Conservation (phyloP, 2,113 vertebrate genomes). For the Brachypteracias leptosomus region DNA sequence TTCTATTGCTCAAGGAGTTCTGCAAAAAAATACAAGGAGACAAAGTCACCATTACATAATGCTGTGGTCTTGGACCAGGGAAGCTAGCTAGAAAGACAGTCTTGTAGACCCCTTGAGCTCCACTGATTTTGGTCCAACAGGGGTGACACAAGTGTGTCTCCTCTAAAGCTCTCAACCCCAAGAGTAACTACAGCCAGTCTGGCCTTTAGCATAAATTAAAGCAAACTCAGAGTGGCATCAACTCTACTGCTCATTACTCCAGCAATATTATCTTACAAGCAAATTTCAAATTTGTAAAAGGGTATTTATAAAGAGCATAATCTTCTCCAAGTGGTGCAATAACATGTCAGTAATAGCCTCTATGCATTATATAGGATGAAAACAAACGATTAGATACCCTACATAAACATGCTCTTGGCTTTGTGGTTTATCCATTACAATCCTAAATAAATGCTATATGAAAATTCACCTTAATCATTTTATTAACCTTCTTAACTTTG, state of each 20-base stretch:
- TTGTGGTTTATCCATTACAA: background rate
- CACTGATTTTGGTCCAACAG: background rate
- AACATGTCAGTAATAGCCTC: background rate
- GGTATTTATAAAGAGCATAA: background rate
- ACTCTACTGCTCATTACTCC: background rate
- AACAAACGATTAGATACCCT: background rate
- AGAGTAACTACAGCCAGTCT: background rate
- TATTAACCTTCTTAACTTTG: constrained; percentile 36
- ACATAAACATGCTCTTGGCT: background rate
- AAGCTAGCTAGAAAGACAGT: background rate
- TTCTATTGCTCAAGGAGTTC: background rate
- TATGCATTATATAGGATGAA: background rate
- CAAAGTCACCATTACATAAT: background rate
- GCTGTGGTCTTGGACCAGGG: background rate
- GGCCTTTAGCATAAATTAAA: background rate
- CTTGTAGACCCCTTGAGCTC: background rate
- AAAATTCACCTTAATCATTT: constrained; percentile 9
- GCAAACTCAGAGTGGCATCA: background rate
- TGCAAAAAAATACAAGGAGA: background rate
- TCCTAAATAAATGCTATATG: background rate
- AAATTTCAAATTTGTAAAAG: constrained; percentile 4
- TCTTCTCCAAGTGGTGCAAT: background rate
- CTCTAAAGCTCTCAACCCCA: background rate
- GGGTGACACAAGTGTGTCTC: background rate
- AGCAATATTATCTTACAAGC: background rate